phyloP scores from a whole-genome alignment of 2,113 vertebrate genomes.

The Geococcyx californianus region DNA sequence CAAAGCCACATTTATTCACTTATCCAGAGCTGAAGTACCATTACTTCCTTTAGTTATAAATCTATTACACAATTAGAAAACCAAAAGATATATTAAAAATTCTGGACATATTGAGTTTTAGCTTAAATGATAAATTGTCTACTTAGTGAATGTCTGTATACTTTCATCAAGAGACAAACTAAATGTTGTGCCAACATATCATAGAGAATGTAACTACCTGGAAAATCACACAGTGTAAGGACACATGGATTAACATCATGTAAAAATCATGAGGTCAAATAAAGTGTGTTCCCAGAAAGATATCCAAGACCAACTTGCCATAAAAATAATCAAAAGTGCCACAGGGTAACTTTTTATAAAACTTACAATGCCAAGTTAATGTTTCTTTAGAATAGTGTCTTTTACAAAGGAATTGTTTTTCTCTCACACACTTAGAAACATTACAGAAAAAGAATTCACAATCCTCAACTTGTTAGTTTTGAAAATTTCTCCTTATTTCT shows the following conservation, averaged over 20 bases:
- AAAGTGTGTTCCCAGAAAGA: background rate
- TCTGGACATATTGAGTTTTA: background rate
- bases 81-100: background rate
- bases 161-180: background rate
- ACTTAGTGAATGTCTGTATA: background rate
- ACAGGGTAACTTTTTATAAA: rapidly evolving
- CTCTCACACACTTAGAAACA: background rate
- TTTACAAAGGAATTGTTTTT: background rate
- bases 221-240: background rate
- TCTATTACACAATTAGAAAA: background rate
- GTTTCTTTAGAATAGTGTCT: background rate
- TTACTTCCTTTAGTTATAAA: background rate
- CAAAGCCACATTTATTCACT: background rate
- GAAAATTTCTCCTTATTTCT: background rate
- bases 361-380: background rate
- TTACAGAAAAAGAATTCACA: background rate
- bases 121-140: background rate
- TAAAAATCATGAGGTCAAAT: background rate
- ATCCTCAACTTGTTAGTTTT: background rate
- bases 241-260: background rate
- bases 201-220: background rate
- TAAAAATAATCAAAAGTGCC: background rate
- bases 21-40: background rate
- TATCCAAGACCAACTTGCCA: background rate
- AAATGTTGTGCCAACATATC: background rate